These are phyloP conservation scores for Chelon labrosus DNA, from an alignment of 2,797 vertebrate species.

Conservation along the genomic window DNA sequence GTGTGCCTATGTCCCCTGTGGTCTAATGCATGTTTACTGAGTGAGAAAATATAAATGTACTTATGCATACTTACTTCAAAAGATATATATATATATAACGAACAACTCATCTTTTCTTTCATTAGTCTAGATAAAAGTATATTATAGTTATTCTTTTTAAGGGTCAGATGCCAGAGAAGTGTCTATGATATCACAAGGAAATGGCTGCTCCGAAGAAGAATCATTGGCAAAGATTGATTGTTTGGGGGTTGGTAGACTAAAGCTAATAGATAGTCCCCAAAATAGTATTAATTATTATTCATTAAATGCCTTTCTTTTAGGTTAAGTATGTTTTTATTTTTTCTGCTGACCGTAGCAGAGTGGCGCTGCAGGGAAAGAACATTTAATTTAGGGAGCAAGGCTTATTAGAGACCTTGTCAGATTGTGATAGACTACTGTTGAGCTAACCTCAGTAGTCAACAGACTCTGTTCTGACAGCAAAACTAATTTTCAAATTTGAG, in stretches of 20 bases:
- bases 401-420: slow-evolving; percentile 19
- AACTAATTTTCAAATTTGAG: slow-evolving; percentile 50
- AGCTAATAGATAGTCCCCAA: background rate
- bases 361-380: background rate
- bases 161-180: background rate
- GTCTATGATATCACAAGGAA: background rate
- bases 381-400: slow-evolving; percentile 1
- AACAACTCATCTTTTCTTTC: background rate
- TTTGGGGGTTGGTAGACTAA: background rate
- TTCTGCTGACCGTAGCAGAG: background rate
- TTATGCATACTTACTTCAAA: slow-evolving; percentile 1
- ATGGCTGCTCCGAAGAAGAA: background rate
- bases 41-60: slow-evolving; percentile 11
- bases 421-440: slow-evolving; percentile 7
- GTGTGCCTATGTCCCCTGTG: background rate
- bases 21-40: slow-evolving; percentile 2
- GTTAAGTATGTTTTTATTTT: background rate
- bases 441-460: slow-evolving; percentile 26
- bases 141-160: background rate
- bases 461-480: slow-evolving; percentile 32
- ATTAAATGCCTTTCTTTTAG: background rate
- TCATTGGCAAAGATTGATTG: background rate
- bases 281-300: background rate
- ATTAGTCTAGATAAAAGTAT: background rate
- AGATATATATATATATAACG: background rate